phyloP scores from a whole-genome alignment of 2,113 vertebrate species.

The Bagarius yarrelli region DNA sequence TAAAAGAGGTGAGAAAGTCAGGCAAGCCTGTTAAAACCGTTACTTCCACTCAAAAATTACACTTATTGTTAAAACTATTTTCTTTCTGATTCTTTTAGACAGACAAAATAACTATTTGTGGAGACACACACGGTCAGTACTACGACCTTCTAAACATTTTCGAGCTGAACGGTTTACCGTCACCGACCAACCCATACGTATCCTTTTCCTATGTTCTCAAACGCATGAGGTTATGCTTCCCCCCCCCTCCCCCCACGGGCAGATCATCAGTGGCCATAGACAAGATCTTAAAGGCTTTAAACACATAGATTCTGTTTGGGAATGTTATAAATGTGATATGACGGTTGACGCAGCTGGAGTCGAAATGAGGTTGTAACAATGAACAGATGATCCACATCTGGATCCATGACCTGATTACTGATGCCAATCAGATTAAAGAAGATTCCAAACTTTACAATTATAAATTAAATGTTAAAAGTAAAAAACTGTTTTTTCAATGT shows the following conservation, averaged over 20 bases:
- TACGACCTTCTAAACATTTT: constrained; percentile 95
- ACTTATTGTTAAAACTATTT: neutral
- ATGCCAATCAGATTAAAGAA: neutral
- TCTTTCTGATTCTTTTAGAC: constrained; percentile 68
- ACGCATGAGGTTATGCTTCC: too few relatives aligned
- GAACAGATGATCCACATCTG: neutral
- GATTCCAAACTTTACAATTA: neutral
- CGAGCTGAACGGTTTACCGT: constrained; percentile 87
- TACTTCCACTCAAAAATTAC: neutral
- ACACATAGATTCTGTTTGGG: neutral
- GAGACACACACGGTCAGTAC: constrained; percentile 91
- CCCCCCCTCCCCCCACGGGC: too few relatives aligned
- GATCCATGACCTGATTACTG: neutral
- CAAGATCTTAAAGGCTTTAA: too few relatives aligned
- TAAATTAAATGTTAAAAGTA: too few relatives aligned
- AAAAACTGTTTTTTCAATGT: too few relatives aligned
- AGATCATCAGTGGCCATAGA: too few relatives aligned
- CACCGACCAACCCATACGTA: constrained; percentile 88
- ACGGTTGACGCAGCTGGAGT: neutral
- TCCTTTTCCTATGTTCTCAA: constrained; percentile 67
- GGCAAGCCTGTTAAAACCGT: neutral
- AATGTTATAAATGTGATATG: neutral
- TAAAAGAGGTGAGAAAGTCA: constrained; percentile 79
- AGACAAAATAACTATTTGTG: constrained; percentile 92
- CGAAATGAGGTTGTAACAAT: neutral